A percentile compares a stretch with the other conserved stretches of the same genome.
phyloP scores from a whole-genome alignment of 2,888 invertebrate species.

The Loripinus fragilis region DNA sequence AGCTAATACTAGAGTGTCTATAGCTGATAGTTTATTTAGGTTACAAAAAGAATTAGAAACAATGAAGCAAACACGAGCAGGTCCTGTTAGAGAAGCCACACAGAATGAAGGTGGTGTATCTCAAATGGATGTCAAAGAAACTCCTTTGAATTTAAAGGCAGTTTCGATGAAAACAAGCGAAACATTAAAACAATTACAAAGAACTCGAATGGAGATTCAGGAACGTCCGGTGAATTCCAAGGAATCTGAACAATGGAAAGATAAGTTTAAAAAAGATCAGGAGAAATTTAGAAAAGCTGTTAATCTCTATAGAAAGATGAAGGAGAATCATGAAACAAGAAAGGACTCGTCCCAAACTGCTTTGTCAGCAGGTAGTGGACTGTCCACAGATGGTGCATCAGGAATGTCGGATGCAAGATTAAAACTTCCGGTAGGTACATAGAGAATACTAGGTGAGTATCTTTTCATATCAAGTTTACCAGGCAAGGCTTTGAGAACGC shows the following conservation, averaged over 20 bases:
- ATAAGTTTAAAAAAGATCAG: background rate
- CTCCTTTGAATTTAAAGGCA: too few relatives aligned
- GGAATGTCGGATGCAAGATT: background rate
- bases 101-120: too few relatives aligned
- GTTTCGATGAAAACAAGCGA: background rate
- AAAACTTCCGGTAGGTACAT: background rate
- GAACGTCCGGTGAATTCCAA: background rate
- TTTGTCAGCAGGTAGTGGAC: background rate
- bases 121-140: too few relatives aligned
- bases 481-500: too few relatives aligned
- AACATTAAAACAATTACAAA: background rate
- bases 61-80: too few relatives aligned
- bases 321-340: background rate
- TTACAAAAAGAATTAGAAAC: too few relatives aligned
- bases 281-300: background rate
- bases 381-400: background rate
- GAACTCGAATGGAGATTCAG: background rate
- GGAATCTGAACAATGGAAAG: background rate
- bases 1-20: too few relatives aligned
- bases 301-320: background rate
- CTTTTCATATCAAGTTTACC: too few relatives aligned
- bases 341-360: too few relatives aligned
- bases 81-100: too few relatives aligned
- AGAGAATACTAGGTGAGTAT: too few relatives aligned
- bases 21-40: too few relatives aligned